Conservation (phyloP, 2,113 vertebrate species). For the Mustelus asterias region DNA sequence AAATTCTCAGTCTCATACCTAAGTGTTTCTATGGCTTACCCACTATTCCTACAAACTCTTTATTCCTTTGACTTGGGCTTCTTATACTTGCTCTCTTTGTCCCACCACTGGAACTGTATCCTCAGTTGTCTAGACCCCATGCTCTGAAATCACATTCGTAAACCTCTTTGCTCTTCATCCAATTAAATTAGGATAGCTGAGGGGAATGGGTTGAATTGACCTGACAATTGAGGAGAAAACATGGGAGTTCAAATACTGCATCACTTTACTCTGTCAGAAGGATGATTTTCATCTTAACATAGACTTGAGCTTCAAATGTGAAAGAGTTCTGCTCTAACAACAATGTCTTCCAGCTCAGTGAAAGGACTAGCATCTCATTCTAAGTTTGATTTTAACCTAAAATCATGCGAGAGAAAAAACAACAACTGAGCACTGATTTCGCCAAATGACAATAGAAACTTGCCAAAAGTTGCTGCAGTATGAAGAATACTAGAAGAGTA, state of each 20-base stretch:
- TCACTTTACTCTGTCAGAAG: background rate
- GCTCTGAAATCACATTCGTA: background rate
- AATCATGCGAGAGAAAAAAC: background rate
- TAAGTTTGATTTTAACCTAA: background rate
- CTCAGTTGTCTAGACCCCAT: background rate
- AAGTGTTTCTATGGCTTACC: background rate
- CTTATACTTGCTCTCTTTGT: background rate
- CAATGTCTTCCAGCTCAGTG: background rate
- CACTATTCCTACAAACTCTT: background rate
- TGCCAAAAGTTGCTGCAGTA: background rate
- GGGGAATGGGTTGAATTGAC: background rate
- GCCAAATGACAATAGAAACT: background rate
- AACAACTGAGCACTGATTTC: background rate
- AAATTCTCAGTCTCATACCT: too few species aligned
- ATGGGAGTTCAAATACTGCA: background rate
- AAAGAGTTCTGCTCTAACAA: background rate
- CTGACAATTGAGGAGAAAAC: background rate
- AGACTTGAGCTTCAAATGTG: background rate
- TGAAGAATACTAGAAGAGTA: background rate
- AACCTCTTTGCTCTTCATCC: background rate
- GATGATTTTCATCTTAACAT: background rate
- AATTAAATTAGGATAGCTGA: background rate
- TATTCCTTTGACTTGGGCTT: background rate
- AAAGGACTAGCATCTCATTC: background rate
- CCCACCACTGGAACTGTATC: background rate